Evolutionary conservation across 2,113 vertebrate species (phyloP).

Genomic region (Zootoca vivipara): DNA sequence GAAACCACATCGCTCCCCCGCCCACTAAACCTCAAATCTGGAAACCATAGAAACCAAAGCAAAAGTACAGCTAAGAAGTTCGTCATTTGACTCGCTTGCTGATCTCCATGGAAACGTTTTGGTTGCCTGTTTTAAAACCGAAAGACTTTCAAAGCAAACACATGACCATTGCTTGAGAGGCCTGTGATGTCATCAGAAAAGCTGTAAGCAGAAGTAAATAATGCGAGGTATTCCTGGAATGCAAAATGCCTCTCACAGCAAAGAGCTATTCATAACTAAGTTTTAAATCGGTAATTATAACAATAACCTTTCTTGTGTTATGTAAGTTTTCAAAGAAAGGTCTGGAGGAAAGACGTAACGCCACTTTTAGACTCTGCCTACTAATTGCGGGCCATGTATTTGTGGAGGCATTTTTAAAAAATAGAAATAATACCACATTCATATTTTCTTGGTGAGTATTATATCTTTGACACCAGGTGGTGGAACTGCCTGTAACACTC

Average conservation of each 20-base stretch:
- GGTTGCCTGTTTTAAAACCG: constrained; percentile 66
- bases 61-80: constrained; percentile 81
- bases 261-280: fast-evolving
- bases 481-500: neutral
- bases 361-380: neutral
- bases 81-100: constrained; percentile 83
- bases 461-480: neutral
- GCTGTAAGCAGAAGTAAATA: constrained; percentile 43
- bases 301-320: constrained; percentile 23
- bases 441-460: neutral
- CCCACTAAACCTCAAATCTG: constrained; percentile 56
- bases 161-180: constrained; percentile 60
- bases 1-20: constrained; percentile 55
- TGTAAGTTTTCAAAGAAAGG: neutral
- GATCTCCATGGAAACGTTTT: constrained; percentile 85
- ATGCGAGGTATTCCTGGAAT: constrained; percentile 45
- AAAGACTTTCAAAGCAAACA: constrained; percentile 73
- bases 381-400: neutral
- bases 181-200: constrained; percentile 64
- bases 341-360: neutral
- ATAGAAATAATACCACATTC: neutral
- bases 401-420: neutral
- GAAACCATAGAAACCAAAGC: constrained; percentile 84
- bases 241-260: constrained; percentile 21
- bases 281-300: constrained; percentile 39